Evolutionary conservation across 2,113 vertebrate genomes (phyloP).

Genomic region (Oncorhynchus keta): DNA sequence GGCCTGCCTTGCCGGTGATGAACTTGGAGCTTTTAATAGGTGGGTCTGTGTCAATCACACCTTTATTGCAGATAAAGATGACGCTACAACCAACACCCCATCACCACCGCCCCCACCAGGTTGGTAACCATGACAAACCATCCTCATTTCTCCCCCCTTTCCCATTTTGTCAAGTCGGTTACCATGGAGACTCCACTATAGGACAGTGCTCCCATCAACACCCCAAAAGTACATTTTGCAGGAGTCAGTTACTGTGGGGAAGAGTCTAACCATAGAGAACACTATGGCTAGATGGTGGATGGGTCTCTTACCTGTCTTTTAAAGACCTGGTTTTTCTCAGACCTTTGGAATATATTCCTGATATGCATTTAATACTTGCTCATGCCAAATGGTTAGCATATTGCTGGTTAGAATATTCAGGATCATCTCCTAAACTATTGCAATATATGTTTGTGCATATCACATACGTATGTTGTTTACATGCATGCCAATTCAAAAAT

Average conservation of each 20-base stretch:
- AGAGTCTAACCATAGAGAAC: not conserved
- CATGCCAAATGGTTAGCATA: not conserved
- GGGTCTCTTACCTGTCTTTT: not conserved
- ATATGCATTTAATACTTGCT: not conserved
- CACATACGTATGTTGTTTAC: conserved; percentile 43
- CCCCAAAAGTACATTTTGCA: not conserved
- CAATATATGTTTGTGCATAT: conserved; percentile 38
- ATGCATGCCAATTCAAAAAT: not conserved
- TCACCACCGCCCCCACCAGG: conserved; percentile 72
- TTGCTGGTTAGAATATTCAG: conserved; percentile 4
- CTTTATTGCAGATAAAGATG: conserved; percentile 77
- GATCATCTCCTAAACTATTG: conserved; percentile 15
- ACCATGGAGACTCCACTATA: not conserved
- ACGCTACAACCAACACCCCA: conserved; percentile 51
- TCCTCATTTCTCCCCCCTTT: not conserved
- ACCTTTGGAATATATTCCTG: not conserved
- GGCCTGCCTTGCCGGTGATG: conserved; percentile 44
- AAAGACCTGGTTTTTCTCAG: not conserved
- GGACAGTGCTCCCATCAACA: not conserved
- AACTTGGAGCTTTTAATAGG: conserved; percentile 62
- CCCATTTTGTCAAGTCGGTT: conserved; percentile 8
- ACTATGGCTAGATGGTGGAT: not conserved
- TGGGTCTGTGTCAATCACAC: conserved; percentile 62
- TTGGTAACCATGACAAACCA: conserved; percentile 63
- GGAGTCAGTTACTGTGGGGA: not conserved